Evolutionary conservation across 2,113 vertebrate genomes (phyloP), one percentile per base, ranked within the genome.

Genomic region (Nibea coibor): DNA sequence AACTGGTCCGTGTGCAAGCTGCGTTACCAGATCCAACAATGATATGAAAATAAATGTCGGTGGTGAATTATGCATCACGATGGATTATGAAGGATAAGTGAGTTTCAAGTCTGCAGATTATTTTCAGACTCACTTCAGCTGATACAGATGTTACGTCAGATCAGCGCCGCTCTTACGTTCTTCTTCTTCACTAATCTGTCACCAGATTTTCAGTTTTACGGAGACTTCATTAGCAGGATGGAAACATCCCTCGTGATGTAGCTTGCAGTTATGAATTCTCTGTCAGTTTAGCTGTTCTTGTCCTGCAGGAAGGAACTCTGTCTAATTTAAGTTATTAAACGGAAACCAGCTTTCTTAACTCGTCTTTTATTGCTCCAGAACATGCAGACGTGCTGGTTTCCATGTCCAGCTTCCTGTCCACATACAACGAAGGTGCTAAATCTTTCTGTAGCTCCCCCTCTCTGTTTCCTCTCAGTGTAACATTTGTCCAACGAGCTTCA

Each of bases 401-500:
- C 24, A 22, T 31, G 22, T 67, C 61, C 72, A 53, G 50, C 48
- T 79, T 57, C n/a, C 42, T 69, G 22, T 20, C 24, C 14, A 24
- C 16, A 22, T 20, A 11, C 47, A 22, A 57, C 42, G 8, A 59
- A 45, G 22, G 20, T 61, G 24, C 54, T 17, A 22, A 69, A 56
- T 64, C 31, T 28, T 69, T 68, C 8, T 65, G 3, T 11, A 45
- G 11, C 57, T 54, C 59, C 48, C 26, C 39, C n/a, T 67, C 8
- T 47, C 66, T 0, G 2, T 68, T 53, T 78, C 15, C 22, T 39
- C 68, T 57, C 68, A n/a, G 35, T 54, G 69, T 57, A 68, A 68
- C 71, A 45, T 42, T 5, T 59, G 2, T 53, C 63, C 62, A n/a
- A 24, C 28, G 28, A 54, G 47, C 53, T 54, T 75, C 22, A 17